A percentile compares a stretch with the other conserved stretches of the same genome.
These are phyloP conservation scores for Flabesymbios commensalis DNA, from an alignment of 2,888 invertebrate genomes.

Conservation along the genomic window DNA sequence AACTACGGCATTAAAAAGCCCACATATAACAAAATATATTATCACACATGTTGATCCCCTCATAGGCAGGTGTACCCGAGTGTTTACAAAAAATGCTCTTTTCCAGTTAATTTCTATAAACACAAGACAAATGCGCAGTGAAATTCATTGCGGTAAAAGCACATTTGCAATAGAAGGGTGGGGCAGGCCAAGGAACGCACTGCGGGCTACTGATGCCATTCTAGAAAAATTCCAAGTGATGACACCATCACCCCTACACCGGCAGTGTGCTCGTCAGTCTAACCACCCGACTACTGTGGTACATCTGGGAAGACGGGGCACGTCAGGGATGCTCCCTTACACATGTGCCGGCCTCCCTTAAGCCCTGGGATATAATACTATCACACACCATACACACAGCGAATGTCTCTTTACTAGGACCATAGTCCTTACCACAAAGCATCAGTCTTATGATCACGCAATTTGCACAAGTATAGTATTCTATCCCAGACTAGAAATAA, in stretches of 20 bases:
- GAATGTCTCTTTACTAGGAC: neutral
- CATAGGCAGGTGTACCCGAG: conserved; percentile 70
- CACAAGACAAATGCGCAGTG: conserved; percentile 74
- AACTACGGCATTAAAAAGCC: no score
- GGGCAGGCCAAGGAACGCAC: conserved; percentile 21
- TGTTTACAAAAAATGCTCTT: conserved; percentile 86
- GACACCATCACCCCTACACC: neutral
- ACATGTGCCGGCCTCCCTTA: no score
- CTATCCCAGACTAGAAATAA: no score
- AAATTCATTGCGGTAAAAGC: conserved; percentile 1
- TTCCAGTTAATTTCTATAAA: conserved; percentile 81
- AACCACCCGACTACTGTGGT: conserved; percentile 8
- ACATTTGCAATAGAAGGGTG: conserved; percentile 48
- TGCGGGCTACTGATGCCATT: neutral
- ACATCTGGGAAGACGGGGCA: neutral
- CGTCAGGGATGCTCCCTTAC: no score
- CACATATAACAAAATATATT: no score
- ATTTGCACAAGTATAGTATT: no score
- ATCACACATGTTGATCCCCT: no score
- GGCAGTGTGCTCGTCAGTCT: neutral
- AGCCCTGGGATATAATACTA: no score
- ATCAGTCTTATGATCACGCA: no score
- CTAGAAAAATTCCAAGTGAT: neutral
- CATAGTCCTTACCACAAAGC: neutral
- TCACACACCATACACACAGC: neutral